These are phyloP conservation scores for Tenualosa thibaudeaui DNA, from an alignment of 2,797 vertebrate genomes.

Conservation along the genomic window DNA sequence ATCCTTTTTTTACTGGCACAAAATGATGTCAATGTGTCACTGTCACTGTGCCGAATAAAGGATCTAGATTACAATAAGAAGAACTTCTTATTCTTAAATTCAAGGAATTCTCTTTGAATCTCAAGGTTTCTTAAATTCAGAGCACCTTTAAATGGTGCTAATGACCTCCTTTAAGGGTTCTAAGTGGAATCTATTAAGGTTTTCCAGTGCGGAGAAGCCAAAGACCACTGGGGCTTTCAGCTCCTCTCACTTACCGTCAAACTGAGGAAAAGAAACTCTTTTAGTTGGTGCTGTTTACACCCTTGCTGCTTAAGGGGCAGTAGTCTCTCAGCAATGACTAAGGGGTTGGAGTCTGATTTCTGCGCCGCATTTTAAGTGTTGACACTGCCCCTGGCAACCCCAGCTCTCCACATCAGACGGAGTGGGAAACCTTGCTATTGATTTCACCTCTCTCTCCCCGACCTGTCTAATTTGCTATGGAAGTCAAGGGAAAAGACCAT, in stretches of 20 bases:
- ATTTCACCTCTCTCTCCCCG: conserved; percentile 2
- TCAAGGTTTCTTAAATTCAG: neutral
- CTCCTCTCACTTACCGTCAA: neutral
- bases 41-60: neutral
- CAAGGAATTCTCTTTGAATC: neutral
- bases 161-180: neutral
- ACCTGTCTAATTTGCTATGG: conserved; percentile 38
- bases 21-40: neutral
- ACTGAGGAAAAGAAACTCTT: neutral
- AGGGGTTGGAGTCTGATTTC: neutral
- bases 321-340: conserved; percentile 33
- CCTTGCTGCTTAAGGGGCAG: neutral
- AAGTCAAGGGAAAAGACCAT: conserved; percentile 39
- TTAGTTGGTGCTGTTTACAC: neutral
- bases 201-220: neutral
- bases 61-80: neutral
- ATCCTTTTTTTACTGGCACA: too few species aligned
- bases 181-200: conserved; percentile 16
- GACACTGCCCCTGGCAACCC: conserved; percentile 28
- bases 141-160: neutral
- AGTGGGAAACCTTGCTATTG: conserved; percentile 29
- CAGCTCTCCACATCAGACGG: conserved; percentile 32
- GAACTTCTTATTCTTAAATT: neutral
- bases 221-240: neutral
- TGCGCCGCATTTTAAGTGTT: conserved; percentile 18